Base-by-base conservation (phyloP, 2,888 invertebrate genomes). In the Andrena camellia region DNA sequence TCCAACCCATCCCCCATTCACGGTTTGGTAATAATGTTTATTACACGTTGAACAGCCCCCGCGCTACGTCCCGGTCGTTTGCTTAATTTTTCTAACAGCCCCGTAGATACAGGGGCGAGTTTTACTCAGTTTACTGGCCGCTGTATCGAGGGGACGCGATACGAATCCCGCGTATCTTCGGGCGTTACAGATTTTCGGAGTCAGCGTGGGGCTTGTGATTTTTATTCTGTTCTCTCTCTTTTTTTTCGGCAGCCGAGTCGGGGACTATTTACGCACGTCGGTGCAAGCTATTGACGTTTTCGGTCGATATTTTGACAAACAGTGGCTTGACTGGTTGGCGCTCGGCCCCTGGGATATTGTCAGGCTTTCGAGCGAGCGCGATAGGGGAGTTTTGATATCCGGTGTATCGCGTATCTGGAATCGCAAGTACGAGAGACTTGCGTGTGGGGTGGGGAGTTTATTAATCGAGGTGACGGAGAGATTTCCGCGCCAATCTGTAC, bases 31-130 rank as follows among this genome's bases (percentile, higher is more conserved):
- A 74, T 74, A 74, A 78, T 74, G 77, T 78, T 83, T 83, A 83
- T 83, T 81, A 20, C 66, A 26, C 31, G 62, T 68, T 50, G 54
- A 67, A 73, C 70, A 26, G 59, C 33, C 29, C 17, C 26, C 5
- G 42, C 13, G 42, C 13, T 66, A 54, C 59, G 50, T 26, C 52
- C 20, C 52, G 59, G 26, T 60, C 64, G 70, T 80, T 67, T 62
- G 60, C 69, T 75, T 80, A 80, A 75, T 80, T 75, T 71, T 79
- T 75, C 74, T 74, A 80, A 82, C 71, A 71, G 63, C 75, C 72
- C 42, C 10, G 3, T 0, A 29, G 63, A 13, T 50, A 13, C 60
- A 50, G 13, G 10, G 5, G 7, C 23, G n/a, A 23, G 52, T 71
- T 71, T 59, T 35, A 79, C 63, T 23, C 42, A 17, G 42, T 13